phyloP scores from a whole-genome alignment of 2,797 vertebrate species.

The Gymnothorax reevesii region DNA sequence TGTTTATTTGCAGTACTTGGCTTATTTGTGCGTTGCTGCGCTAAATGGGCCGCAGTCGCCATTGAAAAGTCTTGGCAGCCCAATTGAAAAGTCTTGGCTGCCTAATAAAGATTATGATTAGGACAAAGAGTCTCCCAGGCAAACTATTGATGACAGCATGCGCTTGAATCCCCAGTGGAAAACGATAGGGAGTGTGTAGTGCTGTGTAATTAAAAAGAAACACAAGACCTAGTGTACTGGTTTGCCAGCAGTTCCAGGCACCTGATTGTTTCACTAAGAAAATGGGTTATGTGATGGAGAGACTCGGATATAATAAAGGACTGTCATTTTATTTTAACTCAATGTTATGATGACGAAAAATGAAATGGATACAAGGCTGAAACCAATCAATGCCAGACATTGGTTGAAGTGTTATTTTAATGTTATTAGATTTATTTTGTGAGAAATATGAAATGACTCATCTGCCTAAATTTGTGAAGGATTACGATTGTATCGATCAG shows the following conservation, averaged over 20 bases:
- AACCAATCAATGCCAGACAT: background rate
- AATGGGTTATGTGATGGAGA: conserved; percentile 50
- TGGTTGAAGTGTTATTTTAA: background rate
- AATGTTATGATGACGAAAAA: conserved; percentile 10
- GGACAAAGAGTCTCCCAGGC: conserved; percentile 22
- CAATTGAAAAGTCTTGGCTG: conserved; percentile 28
- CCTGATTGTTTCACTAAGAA: conserved; percentile 59
- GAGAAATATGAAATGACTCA: background rate
- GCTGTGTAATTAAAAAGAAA: conserved; percentile 56
- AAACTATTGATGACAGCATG: conserved; percentile 14
- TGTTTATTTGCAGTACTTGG: background rate
- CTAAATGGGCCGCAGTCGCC: background rate
- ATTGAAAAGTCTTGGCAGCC: no score
- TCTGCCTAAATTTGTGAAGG: background rate
- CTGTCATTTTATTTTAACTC: conserved; percentile 48
- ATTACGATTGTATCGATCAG: background rate
- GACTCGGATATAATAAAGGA: conserved; percentile 48
- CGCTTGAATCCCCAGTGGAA: conserved; percentile 25
- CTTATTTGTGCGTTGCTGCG: background rate
- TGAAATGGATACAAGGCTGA: background rate
- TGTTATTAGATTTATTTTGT: background rate
- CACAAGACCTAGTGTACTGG: conserved; percentile 66
- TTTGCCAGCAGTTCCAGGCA: conserved; percentile 64
- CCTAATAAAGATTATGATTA: conserved; percentile 15
- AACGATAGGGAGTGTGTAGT: conserved; percentile 52